Evolutionary conservation across 64 coral and sea anemone genomes (phyloP).

Genomic region (Stylophora pistillata): DNA sequence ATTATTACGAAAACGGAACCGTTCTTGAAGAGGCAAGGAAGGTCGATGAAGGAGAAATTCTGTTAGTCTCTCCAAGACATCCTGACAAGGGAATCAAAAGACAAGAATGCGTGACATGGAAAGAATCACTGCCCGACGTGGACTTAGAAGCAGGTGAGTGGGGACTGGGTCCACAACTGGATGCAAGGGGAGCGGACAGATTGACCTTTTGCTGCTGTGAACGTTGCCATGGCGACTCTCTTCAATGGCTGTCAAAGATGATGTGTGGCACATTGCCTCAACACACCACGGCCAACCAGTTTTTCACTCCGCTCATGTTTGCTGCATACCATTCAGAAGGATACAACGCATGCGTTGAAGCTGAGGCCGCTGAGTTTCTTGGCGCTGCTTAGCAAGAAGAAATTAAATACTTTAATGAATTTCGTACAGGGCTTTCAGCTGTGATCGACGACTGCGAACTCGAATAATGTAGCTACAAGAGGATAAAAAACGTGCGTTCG

Average conservation of each 20-base stretch:
- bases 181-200: slow-evolving; percentile 49
- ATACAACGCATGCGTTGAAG: slow-evolving; percentile 78
- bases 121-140: too few relatives aligned
- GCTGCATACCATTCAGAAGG: too few relatives aligned
- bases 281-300: slow-evolving; percentile 64
- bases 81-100: too few relatives aligned
- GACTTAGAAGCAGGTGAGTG: too few relatives aligned
- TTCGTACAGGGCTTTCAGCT: too few relatives aligned
- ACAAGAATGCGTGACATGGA: too few relatives aligned
- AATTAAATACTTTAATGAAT: not conserved
- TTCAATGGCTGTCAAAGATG: slow-evolving; percentile 3
- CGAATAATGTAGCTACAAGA: too few relatives aligned
- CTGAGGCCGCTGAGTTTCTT: slow-evolving; percentile 70
- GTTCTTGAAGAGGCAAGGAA: not conserved
- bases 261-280: slow-evolving; percentile 63
- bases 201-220: slow-evolving; percentile 68
- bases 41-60: slow-evolving; percentile 29
- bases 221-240: slow-evolving; percentile 63
- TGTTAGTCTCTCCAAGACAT: too few relatives aligned
- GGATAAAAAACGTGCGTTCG: too few relatives aligned
- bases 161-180: slow-evolving; percentile 54
- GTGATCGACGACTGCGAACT: too few relatives aligned
- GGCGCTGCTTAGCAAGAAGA: not conserved
- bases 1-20: slow-evolving; percentile 1
- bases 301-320: slow-evolving; percentile 81